These are phyloP conservation scores for Cyaniris semiargus DNA, from an alignment of 2,888 invertebrate species.

Conservation along the genomic window DNA sequence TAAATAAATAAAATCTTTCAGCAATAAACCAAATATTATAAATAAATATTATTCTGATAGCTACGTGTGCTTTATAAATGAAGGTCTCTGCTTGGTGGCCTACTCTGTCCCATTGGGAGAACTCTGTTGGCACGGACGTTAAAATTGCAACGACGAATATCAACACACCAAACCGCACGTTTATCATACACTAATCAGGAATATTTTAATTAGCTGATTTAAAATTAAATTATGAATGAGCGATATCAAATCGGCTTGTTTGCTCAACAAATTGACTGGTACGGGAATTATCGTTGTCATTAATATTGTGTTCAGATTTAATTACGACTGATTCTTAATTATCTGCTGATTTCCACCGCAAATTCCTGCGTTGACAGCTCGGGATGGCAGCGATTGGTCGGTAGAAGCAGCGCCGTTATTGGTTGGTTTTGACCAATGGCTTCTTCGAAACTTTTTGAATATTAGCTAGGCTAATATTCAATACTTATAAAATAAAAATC, in stretches of 20 bases:
- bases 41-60: not conserved
- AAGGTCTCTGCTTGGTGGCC: not conserved
- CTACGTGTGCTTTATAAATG: not conserved
- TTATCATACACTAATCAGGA: slow-evolving; percentile 26
- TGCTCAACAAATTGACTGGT: slow-evolving; percentile 23
- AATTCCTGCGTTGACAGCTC: slow-evolving; percentile 3
- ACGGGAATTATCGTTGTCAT: slow-evolving; percentile 20
- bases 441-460: not conserved
- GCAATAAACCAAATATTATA: too few species aligned
- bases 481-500: too few species aligned
- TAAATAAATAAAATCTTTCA: too few species aligned
- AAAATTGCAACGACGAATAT: not conserved
- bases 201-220: slow-evolving; percentile 31
- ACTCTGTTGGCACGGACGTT: not conserved
- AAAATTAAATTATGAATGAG: slow-evolving; percentile 29
- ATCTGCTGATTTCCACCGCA: slow-evolving; percentile 8
- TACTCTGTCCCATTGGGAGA: not conserved
- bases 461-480: too few species aligned
- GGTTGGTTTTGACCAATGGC: slow-evolving; percentile 1
- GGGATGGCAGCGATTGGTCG: not conserved
- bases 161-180: slow-evolving; percentile 7
- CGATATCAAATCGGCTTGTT: slow-evolving; percentile 24
- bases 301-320: slow-evolving; percentile 19
- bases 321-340: not conserved
- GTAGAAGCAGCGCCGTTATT: not conserved